A percentile compares a stretch with the other conserved stretches of the same genome.
Conservation (phyloP, 2,888 invertebrate genomes). For the Psococerastis gibbosa region DNA sequence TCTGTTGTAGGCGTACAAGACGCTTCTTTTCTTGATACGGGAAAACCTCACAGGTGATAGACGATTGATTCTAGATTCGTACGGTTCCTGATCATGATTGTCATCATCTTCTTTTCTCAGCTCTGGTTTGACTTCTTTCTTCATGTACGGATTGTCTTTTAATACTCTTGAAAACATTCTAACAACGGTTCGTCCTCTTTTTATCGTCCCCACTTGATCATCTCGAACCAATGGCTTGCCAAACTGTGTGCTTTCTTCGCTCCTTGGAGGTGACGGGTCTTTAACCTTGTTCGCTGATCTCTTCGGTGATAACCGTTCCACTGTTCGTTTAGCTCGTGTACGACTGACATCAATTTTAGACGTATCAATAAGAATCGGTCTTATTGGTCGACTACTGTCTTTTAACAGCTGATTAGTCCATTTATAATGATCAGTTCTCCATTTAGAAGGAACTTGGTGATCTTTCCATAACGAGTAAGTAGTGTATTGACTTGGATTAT, state of each 20-base stretch:
- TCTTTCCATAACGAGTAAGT: constrained; percentile 3
- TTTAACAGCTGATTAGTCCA: neutral
- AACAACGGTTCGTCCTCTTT: constrained; percentile 53
- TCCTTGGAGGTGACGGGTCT: constrained; percentile 9
- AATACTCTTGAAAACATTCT: constrained; percentile 41
- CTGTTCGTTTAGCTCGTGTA: constrained; percentile 20
- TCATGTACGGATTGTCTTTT: constrained; percentile 25
- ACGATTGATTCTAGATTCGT: constrained; percentile 18
- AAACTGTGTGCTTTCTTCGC: constrained; percentile 15
- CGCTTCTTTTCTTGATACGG: constrained; percentile 9
- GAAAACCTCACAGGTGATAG: constrained; percentile 31
- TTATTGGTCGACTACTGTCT: constrained; percentile 24
- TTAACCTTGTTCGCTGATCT: no score
- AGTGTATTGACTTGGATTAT: constrained; percentile 1
- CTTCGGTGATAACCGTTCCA: no score
- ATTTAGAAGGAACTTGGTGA: neutral
- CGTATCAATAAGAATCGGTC: constrained; percentile 60
- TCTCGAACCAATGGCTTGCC: constrained; percentile 12
- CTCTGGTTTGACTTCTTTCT: constrained; percentile 20
- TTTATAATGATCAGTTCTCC: neutral
- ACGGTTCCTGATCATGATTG: neutral
- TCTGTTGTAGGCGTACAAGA: constrained; percentile 12
- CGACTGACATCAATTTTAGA: constrained; percentile 71
- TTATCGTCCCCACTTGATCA: constrained; percentile 33
- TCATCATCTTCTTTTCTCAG: neutral